Evolutionary conservation across 2,797 vertebrate species (phyloP), one percentile per base, ranked within the genome.

Genomic region (Hylomyscus alleni): DNA sequence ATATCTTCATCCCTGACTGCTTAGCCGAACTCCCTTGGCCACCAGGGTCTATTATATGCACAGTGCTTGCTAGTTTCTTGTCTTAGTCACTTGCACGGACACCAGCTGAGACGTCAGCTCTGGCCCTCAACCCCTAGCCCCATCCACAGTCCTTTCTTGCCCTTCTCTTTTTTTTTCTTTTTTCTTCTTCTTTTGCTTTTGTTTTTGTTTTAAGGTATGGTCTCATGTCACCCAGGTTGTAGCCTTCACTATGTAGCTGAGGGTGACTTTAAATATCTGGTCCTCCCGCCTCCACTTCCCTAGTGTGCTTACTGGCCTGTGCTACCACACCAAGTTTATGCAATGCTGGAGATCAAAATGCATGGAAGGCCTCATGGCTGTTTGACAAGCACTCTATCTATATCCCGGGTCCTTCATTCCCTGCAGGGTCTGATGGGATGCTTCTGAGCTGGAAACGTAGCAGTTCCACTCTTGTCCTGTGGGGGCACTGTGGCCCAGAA

Each of bases 381-480:
- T 56, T 58, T 60, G 52, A 17, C 37, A 31, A 58, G 26, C 6
- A 17, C 47, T 78, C 58, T 26, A 24, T 24, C 40, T n/a, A n/a
- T 8, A 50, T 15, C 20, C 20, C 20, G 37, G 1, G 40, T 72
- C 40, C 75, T 22, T 72, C 19, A 34, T 44, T 17, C 7, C 58
- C 44, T 0, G 0, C 5, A 6, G 29, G 6, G n/a, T 52, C 40
- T 67, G n/a, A 12, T 40, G 37, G 56, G 54, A 47, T 29, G 29
- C 2, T 15, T 24, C 2, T 69, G 62, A 22, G 56, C 29, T 11
- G 50, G 80, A 65, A 29, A 87, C 50, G 58, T 67, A 34, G 87
- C 60, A 92, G 50, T 96, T 96, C 93, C 44, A 19, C 90, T 81
- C n/a, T 88, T 73, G n/a, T 90, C 97, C 94, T 95, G 65, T 4